Conservation (phyloP, 2,797 vertebrate species). For the Steatocranus sp. region DNA sequence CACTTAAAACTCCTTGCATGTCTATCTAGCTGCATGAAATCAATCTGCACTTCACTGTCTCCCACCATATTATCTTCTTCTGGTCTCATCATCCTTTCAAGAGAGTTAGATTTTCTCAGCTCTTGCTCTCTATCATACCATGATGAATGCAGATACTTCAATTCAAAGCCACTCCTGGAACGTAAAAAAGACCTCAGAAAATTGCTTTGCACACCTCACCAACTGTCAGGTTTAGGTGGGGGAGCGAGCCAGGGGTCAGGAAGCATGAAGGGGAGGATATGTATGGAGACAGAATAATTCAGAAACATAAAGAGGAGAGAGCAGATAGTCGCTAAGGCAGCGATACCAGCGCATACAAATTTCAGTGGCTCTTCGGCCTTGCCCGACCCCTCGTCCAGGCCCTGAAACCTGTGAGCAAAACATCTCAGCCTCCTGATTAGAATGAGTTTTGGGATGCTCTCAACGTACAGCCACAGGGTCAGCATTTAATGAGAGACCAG, state of each 20-base stretch:
- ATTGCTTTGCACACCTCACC: conserved; percentile 46
- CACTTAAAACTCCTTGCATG: not conserved
- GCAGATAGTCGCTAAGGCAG: not conserved
- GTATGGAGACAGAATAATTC: not conserved
- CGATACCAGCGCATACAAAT: not conserved
- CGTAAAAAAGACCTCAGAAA: conserved; percentile 18
- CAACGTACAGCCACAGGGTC: not conserved
- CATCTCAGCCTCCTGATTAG: conserved; percentile 9
- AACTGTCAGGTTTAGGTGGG: not conserved
- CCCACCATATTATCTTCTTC: not conserved
- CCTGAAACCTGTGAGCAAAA: not conserved
- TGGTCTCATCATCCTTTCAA: conserved; percentile 4
- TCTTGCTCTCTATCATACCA: conserved; percentile 4
- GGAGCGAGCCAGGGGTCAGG: not conserved
- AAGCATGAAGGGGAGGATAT: not conserved
- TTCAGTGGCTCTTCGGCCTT: not conserved
- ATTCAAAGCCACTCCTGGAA: not conserved
- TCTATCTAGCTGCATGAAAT: not conserved
- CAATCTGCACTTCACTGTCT: not conserved
- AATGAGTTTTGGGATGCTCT: not conserved
- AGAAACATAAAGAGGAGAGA: not conserved
- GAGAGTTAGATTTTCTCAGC: conserved; percentile 22
- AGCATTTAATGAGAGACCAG: not conserved
- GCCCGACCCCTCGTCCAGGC: not conserved
- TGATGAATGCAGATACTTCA: conserved; percentile 36